Percentiles rank a stretch among this genome's conserved stretches.
phyloP scores from a whole-genome alignment of 2,888 invertebrate species.

The Agrotis puta region DNA sequence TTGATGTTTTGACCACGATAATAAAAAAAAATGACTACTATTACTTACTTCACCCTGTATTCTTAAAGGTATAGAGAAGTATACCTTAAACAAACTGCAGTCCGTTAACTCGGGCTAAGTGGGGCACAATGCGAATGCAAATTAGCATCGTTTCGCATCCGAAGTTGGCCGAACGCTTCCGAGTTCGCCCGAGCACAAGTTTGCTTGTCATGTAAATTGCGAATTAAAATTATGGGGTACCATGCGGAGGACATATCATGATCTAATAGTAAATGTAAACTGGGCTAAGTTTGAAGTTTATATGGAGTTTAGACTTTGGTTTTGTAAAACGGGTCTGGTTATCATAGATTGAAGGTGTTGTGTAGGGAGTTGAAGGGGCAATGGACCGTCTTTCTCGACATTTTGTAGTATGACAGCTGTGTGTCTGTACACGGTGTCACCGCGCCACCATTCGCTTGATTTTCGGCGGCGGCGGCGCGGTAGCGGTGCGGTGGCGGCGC shows the following conservation, averaged over 20 bases:
- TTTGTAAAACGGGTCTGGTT: not conserved
- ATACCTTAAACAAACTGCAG: slow-evolving; percentile 36
- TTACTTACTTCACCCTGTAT: not conserved
- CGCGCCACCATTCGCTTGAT: too few relatives aligned
- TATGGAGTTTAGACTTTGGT: slow-evolving; percentile 13
- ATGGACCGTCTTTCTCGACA: too few relatives aligned
- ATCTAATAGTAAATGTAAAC: slow-evolving; percentile 44
- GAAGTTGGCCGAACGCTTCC: slow-evolving; percentile 47
- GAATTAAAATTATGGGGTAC: slow-evolving; percentile 60
- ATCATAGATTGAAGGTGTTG: slow-evolving; percentile 1
- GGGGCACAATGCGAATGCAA: slow-evolving; percentile 63
- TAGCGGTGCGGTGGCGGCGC: too few relatives aligned
- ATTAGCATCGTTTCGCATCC: slow-evolving; percentile 52
- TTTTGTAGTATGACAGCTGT: too few relatives aligned
- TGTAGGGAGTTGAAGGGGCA: too few relatives aligned
- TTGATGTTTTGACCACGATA: too few relatives aligned
- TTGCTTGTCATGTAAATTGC: slow-evolving; percentile 65
- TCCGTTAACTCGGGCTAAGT: slow-evolving; percentile 50
- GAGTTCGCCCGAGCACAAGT: slow-evolving; percentile 52
- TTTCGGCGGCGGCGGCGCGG: too few relatives aligned
- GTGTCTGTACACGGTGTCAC: too few relatives aligned
- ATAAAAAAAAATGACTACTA: too few relatives aligned
- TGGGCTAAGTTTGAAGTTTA: slow-evolving; percentile 33
- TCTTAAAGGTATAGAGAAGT: not conserved
- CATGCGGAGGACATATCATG: slow-evolving; percentile 50